phyloP scores from a whole-genome alignment of 2,888 invertebrate species.

The Parasteatoda lunata region DNA sequence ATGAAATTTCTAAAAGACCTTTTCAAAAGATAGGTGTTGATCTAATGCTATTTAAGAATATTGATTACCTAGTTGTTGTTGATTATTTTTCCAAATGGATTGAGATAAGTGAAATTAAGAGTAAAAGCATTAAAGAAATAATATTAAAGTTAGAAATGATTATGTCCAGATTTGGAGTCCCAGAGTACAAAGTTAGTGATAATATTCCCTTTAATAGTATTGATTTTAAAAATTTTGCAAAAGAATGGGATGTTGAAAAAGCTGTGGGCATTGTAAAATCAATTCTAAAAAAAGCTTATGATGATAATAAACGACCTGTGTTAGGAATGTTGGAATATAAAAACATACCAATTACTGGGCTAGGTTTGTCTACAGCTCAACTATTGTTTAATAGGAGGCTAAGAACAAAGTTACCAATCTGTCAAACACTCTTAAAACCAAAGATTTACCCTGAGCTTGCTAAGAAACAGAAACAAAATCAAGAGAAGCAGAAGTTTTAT shows the following conservation, averaged over 20 bases:
- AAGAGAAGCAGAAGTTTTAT: neutral
- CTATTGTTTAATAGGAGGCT: neutral
- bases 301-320: neutral
- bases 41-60: neutral
- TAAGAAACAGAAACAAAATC: neutral
- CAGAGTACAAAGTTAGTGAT: neutral
- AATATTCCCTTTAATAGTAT: slow-evolving; percentile 14
- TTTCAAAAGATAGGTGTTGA: slow-evolving; percentile 9
- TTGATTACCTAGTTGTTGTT: neutral
- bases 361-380: neutral
- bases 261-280: slow-evolving; percentile 15
- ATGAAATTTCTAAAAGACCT: neutral
- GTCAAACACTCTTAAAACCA: neutral
- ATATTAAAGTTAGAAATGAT: neutral
- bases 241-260: slow-evolving; percentile 12
- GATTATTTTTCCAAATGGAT: slow-evolving; percentile 20
- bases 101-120: neutral
- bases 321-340: slow-evolving; percentile 12
- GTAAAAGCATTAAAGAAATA: neutral
- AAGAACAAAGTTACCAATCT: slow-evolving; percentile 1
- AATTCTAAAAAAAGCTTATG: slow-evolving; percentile 3
- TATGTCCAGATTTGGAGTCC: neutral
- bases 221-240: slow-evolving; percentile 6
- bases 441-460: neutral
- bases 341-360: slow-evolving; percentile 4